These are phyloP conservation scores for Leptarthrus brevirostris DNA, from an alignment of 2,888 invertebrate species.

Conservation along the genomic window DNA sequence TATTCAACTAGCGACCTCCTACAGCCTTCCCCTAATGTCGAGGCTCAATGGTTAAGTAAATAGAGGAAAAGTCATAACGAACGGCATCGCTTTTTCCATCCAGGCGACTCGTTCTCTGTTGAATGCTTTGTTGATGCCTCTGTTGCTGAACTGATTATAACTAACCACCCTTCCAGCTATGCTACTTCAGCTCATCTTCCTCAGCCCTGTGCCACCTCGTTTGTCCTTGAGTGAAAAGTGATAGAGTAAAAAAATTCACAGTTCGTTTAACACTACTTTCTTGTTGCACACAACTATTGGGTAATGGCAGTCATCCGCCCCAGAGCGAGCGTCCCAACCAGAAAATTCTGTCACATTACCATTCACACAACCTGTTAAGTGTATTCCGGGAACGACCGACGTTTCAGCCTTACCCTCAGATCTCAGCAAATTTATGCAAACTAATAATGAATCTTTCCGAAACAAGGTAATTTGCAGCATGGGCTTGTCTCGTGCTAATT, in stretches of 20 bases:
- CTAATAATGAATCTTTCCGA: conserved; percentile 41
- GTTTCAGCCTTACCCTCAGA: background rate
- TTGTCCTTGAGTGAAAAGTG: conserved; percentile 50
- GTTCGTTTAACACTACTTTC: conserved; percentile 54
- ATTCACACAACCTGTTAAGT: conserved; percentile 46
- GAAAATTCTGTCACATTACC: conserved; percentile 42
- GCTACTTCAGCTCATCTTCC: background rate
- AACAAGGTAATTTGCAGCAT: conserved; percentile 25
- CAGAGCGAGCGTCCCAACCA: background rate
- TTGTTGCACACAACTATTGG: conserved; percentile 51
- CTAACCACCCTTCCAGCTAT: conserved; percentile 34
- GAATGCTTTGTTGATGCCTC: conserved; percentile 52
- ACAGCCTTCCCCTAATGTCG: conserved; percentile 32
- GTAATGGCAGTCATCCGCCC: conserved; percentile 22
- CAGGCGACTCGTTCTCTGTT: conserved; percentile 42
- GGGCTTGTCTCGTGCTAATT: conserved; percentile 48
- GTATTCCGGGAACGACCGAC: background rate
- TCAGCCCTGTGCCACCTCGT: conserved; percentile 3
- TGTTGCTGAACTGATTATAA: conserved; percentile 53
- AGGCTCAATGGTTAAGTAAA: conserved; percentile 53
- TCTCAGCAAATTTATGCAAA: conserved; percentile 34
- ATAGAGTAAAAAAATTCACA: conserved; percentile 53
- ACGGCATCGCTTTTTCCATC: conserved; percentile 50
- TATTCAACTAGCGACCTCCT: conserved; percentile 46
- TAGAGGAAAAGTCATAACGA: conserved; percentile 55